These are phyloP conservation scores for Pogoniulus pusillus DNA, from an alignment of 2,797 vertebrate species.

Conservation along the genomic window DNA sequence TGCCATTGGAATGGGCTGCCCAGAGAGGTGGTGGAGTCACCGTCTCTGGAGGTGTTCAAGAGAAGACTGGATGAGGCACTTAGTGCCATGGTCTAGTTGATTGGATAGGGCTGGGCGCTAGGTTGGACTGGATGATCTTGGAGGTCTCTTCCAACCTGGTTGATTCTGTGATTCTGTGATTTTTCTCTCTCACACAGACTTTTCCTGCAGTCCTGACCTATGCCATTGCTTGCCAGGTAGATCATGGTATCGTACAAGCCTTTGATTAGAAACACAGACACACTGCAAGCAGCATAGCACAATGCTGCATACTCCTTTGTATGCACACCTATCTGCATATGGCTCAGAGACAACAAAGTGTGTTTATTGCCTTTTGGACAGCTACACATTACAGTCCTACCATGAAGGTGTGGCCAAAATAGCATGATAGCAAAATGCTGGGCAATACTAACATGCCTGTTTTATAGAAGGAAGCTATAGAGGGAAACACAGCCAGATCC, in stretches of 20 bases:
- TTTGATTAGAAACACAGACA: not conserved
- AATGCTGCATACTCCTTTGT: not conserved
- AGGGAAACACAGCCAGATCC: not conserved
- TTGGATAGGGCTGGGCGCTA: no score
- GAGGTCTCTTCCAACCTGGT: no score
- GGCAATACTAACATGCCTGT: accelerated
- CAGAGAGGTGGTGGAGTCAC: no score
- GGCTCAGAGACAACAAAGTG: not conserved
- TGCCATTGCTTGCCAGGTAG: not conserved
- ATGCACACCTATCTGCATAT: accelerated
- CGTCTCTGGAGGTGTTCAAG: no score
- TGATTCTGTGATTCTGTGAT: no score
- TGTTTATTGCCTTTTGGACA: not conserved
- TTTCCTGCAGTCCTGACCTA: not conserved
- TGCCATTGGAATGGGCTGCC: no score
- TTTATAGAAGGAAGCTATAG: not conserved
- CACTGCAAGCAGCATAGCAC: not conserved
- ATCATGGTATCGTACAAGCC: not conserved
- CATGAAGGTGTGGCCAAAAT: not conserved
- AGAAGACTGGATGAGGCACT: no score
- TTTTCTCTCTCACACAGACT: not conserved
- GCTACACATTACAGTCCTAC: not conserved
- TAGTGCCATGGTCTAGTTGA: no score
- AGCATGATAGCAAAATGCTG: not conserved
- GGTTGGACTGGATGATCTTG: no score